Evolutionary conservation across 2,797 vertebrate genomes (phyloP).

Genomic region (Coluber constrictor): DNA sequence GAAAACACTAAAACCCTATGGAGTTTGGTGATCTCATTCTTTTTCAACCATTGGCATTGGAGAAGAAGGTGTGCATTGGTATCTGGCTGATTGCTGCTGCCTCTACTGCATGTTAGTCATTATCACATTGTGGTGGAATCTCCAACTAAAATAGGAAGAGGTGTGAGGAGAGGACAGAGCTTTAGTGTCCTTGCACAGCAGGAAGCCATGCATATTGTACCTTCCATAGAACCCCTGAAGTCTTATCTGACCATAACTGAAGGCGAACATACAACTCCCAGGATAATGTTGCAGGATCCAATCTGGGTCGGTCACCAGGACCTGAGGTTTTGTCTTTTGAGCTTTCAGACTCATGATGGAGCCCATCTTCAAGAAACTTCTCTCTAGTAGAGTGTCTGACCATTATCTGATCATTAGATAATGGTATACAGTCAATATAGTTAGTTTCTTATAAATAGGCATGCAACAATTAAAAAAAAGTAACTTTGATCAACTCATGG

Average conservation of each 20-base stretch:
- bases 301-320: background rate
- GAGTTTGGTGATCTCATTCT: background rate
- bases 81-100: background rate
- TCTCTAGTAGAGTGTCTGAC: background rate
- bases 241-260: background rate
- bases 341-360: background rate
- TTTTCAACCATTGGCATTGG: background rate
- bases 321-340: background rate
- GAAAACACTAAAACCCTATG: background rate
- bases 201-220: background rate
- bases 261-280: background rate
- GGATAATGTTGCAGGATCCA: background rate
- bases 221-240: background rate
- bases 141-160: background rate
- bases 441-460: background rate
- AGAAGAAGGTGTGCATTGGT: background rate
- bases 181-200: too few species aligned
- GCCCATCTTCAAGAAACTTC: background rate
- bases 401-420: background rate
- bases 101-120: background rate
- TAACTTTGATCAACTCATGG: background rate
- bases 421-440: background rate
- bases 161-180: too few species aligned
- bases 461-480: background rate
- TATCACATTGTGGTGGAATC: background rate